Evolutionary conservation across 1,140 invertebrate genomes (phyloP).

Genomic region (Daktulosphaira vitifoliae): DNA sequence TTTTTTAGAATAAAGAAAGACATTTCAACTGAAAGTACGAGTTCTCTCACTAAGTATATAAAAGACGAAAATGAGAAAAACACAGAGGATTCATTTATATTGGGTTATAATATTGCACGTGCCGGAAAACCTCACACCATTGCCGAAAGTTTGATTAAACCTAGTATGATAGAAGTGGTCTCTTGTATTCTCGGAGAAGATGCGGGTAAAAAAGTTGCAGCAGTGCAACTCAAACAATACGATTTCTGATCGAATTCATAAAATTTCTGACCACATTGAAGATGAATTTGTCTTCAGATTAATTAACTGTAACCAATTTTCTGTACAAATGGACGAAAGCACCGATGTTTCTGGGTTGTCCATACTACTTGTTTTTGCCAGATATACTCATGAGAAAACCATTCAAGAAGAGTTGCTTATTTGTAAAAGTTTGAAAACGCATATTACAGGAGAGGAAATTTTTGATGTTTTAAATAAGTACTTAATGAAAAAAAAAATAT

Average conservation of each 20-base stretch:
- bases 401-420: conserved; percentile 19
- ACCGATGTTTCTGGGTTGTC: neutral
- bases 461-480: neutral
- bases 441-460: conserved; percentile 25
- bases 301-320: neutral
- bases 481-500: conserved; percentile 1
- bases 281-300: neutral
- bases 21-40: neutral
- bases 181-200: neutral
- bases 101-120: conserved; percentile 39
- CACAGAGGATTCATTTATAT: conserved; percentile 25
- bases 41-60: neutral
- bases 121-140: conserved; percentile 36
- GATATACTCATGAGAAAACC: conserved; percentile 14
- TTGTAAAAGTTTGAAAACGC: neutral
- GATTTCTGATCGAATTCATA: neutral
- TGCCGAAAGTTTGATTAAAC: conserved; percentile 34
- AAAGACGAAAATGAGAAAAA: conserved; percentile 19
- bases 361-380: conserved; percentile 3
- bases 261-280: neutral
- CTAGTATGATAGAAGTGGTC: conserved; percentile 12
- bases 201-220: conserved; percentile 1
- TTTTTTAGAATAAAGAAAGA: conserved; percentile 22
- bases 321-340: conserved; percentile 5
- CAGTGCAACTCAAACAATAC: conserved; percentile 2